Conservation (phyloP, 2,797 vertebrate species). For the Streptopelia turtur region DNA sequence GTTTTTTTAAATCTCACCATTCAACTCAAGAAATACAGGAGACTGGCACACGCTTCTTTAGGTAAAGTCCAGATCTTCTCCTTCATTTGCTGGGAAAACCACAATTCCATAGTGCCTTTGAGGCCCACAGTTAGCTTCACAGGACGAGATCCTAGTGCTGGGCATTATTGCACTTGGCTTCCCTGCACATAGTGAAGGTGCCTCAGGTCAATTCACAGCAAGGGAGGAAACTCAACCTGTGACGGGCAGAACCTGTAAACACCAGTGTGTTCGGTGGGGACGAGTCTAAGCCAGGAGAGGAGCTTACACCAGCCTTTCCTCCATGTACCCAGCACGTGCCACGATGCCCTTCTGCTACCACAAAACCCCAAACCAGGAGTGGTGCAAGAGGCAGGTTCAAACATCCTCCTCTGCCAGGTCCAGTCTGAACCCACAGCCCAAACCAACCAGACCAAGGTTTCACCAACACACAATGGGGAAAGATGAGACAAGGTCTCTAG, state of each 20-base stretch:
- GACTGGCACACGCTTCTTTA: neutral
- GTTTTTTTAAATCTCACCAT: neutral
- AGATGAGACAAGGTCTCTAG: neutral
- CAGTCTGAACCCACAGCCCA: neutral
- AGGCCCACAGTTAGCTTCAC: neutral
- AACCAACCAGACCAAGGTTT: neutral
- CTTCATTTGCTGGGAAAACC: neutral
- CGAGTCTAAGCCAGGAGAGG: neutral
- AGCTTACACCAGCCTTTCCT: neutral
- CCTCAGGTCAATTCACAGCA: neutral
- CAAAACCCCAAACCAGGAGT: neutral
- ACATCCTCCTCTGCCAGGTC: neutral
- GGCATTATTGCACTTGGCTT: neutral
- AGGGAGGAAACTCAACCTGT: neutral
- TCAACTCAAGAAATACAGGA: neutral
- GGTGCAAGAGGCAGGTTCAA: neutral
- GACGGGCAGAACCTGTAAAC: neutral
- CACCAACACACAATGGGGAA: neutral
- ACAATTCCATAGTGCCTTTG: neutral
- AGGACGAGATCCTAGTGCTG: neutral
- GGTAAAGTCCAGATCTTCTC: neutral
- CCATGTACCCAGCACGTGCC: neutral
- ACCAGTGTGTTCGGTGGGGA: neutral
- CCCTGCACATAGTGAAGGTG: neutral
- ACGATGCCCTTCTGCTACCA: accelerated